Evolutionary conservation across 2,113 vertebrate species (phyloP).

Genomic region (Tympanuchus pallidicinctus): DNA sequence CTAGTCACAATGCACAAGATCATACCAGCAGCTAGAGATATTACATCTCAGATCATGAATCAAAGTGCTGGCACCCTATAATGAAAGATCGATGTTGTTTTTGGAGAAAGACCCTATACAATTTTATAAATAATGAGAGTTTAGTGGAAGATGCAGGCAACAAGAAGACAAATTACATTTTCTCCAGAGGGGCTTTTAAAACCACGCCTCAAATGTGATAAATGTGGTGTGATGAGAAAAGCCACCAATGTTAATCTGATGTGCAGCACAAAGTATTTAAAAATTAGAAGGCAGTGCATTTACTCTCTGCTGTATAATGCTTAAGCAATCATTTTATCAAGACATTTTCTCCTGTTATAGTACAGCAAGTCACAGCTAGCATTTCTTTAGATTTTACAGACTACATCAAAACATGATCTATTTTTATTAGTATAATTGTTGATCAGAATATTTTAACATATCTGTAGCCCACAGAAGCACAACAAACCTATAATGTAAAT

Average conservation of each 20-base stretch:
- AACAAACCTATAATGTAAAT: background rate
- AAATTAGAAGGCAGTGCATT: background rate
- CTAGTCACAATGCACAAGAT: constrained; percentile 5
- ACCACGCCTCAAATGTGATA: constrained; percentile 46
- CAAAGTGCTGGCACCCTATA: constrained; percentile 42
- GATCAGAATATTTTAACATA: background rate
- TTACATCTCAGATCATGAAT: constrained; percentile 57
- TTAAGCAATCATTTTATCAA: background rate
- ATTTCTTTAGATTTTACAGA: background rate
- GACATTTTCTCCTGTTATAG: background rate
- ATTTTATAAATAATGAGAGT: constrained; percentile 70
- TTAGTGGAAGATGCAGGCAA: constrained; percentile 60
- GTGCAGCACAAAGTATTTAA: background rate
- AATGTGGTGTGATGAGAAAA: constrained; percentile 20
- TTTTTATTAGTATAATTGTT: background rate
- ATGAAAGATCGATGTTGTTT: constrained; percentile 62
- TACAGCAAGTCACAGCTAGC: background rate
- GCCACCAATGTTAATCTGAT: background rate
- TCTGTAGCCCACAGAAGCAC: fast-evolving
- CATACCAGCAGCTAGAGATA: constrained; percentile 26
- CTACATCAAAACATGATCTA: background rate
- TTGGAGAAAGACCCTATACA: constrained; percentile 55
- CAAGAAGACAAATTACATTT: constrained; percentile 61
- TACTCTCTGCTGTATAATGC: background rate
- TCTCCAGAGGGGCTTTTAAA: constrained; percentile 61